Percentiles rank a stretch among this genome's conserved stretches.
Evolutionary conservation across 2,888 invertebrate genomes (phyloP).

Genomic region (Tipula helvola): DNA sequence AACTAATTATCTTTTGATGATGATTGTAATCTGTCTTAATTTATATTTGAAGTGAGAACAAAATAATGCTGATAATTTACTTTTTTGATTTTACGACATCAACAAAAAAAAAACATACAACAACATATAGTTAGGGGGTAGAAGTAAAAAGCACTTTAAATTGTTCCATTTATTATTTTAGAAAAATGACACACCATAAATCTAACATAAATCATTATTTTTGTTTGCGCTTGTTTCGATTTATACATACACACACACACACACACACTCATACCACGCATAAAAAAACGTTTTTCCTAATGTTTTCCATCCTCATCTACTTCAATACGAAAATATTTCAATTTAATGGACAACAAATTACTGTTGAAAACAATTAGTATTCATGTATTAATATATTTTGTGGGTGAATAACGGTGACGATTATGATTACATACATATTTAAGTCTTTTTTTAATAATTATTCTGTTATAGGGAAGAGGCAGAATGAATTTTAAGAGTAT

Average conservation of each 20-base stretch:
- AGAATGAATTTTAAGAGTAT: neutral
- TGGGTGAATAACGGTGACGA: neutral
- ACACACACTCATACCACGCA: neutral
- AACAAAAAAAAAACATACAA: neutral
- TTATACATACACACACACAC: neutral
- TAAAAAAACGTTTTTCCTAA: neutral
- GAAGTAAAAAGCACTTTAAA: neutral
- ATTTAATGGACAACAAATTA: slow-evolving; percentile 4
- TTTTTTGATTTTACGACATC: neutral
- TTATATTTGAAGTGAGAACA: slow-evolving; percentile 1
- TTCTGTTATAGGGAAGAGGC: neutral
- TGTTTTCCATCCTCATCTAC: neutral
- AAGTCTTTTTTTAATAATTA: neutral
- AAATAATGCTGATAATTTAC: slow-evolving; percentile 4
- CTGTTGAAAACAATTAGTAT: slow-evolving; percentile 4
- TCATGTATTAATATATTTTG: neutral
- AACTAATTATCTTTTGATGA: neutral
- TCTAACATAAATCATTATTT: slow-evolving; percentile 4
- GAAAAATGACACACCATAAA: neutral
- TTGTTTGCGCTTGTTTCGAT: neutral
- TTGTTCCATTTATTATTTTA: neutral
- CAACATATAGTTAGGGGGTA: neutral
- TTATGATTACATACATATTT: neutral
- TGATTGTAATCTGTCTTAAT: slow-evolving; percentile 4
- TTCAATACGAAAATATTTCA: neutral